These are phyloP conservation scores for Stylophora pistillata DNA, from an alignment of 64 coral and sea anemone genomes.

Conservation along the genomic window DNA sequence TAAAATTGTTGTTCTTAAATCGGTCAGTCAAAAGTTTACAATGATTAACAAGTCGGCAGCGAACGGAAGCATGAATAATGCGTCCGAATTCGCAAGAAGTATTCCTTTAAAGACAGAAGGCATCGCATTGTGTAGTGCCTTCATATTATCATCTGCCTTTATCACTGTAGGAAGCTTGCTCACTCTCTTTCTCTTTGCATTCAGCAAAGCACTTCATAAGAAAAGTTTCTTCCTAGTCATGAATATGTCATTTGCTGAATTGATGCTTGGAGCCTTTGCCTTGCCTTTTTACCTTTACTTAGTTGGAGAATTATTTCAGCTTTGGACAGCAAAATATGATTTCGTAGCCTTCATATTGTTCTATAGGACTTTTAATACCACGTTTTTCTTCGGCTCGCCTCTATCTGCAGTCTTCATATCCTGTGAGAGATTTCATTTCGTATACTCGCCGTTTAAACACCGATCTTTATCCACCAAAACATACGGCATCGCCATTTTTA, in stretches of 20 bases:
- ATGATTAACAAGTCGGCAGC: too few species aligned
- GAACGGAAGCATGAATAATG: not conserved
- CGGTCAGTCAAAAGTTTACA: too few species aligned
- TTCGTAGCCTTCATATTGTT: too few species aligned
- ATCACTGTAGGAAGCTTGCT: not conserved
- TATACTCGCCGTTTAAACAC: not conserved
- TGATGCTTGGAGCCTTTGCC: not conserved
- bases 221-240: not conserved
- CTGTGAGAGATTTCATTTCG: not conserved
- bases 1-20: too few species aligned
- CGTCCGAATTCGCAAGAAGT: not conserved
- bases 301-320: not conserved
- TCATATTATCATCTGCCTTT: not conserved
- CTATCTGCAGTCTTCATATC: constrained; percentile 4
- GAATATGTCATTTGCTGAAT: not conserved
- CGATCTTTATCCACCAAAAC: not conserved
- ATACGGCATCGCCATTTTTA: not conserved
- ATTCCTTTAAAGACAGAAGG: not conserved
- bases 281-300: not conserved
- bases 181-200: not conserved
- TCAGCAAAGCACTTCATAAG: not conserved
- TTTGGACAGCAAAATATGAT: not conserved
- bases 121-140: not conserved
- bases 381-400: not conserved
- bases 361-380: not conserved